phyloP scores from a whole-genome alignment of 2,797 vertebrate genomes.

The Channallabes apus region DNA sequence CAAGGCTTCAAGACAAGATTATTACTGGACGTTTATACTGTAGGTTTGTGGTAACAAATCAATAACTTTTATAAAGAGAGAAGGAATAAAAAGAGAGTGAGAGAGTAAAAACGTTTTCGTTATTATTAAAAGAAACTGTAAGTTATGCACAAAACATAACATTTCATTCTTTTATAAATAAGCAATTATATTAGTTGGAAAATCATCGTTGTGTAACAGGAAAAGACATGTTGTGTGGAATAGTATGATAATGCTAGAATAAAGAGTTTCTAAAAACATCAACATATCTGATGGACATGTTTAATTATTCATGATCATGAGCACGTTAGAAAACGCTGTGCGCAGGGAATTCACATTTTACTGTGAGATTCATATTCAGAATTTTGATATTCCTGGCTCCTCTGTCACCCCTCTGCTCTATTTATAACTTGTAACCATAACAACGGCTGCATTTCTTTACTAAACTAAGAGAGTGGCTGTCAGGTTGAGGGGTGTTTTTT shows the following conservation, averaged over 20 bases:
- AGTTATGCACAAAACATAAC: neutral
- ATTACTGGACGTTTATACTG: too few species aligned
- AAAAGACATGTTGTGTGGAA: neutral
- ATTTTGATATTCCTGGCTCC: slow-evolving; percentile 59
- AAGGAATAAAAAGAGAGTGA: too few species aligned
- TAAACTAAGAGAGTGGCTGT: slow-evolving; percentile 55
- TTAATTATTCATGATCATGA: slow-evolving; percentile 40
- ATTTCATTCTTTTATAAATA: neutral
- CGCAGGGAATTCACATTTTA: slow-evolving; percentile 62
- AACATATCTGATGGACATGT: neutral
- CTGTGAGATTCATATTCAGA: slow-evolving; percentile 71
- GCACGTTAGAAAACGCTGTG: slow-evolving; percentile 40
- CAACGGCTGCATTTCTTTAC: slow-evolving; percentile 68
- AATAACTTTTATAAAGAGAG: too few species aligned
- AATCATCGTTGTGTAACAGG: neutral
- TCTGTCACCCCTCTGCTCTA: slow-evolving; percentile 76
- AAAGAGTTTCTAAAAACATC: neutral
- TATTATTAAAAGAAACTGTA: neutral
- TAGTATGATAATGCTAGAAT: neutral
- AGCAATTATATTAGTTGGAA: neutral
- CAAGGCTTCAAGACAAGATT: too few species aligned
- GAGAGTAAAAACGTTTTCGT: too few species aligned
- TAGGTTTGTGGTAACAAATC: too few species aligned
- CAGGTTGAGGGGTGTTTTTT: slow-evolving; percentile 54
- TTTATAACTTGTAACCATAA: slow-evolving; percentile 83